Evolutionary conservation across 1,140 invertebrate species (phyloP).

Genomic region (Venturia canescens): DNA sequence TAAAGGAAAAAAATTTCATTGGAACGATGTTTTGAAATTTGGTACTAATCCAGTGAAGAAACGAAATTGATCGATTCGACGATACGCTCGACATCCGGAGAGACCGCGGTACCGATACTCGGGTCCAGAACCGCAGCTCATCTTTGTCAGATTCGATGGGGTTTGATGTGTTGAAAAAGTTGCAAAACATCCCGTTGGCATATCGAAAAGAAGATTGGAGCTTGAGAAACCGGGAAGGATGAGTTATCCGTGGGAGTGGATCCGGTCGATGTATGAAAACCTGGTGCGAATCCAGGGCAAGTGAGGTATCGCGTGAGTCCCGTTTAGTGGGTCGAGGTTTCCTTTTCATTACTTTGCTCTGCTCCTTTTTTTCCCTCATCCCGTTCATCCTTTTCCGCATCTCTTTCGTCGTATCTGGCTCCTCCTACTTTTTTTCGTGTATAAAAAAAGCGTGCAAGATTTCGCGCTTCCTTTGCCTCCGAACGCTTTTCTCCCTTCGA

Average conservation of each 20-base stretch:
- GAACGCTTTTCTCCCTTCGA: too few relatives aligned
- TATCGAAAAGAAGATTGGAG: conserved; percentile 4
- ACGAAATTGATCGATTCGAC: too few relatives aligned
- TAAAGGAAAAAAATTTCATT: too few relatives aligned
- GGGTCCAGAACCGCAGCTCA: neutral
- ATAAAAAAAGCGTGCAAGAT: conserved; percentile 37
- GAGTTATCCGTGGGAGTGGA: conserved; percentile 36
- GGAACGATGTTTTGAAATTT: neutral
- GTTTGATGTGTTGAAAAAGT: conserved; percentile 2
- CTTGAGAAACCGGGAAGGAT: conserved; percentile 30
- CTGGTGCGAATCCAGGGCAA: conserved; percentile 37
- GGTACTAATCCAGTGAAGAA: too few relatives aligned
- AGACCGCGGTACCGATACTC: neutral
- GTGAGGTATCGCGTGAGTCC: conserved; percentile 48
- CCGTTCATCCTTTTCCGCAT: conserved; percentile 17
- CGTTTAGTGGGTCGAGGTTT: conserved; percentile 52
- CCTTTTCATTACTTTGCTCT: conserved; percentile 23
- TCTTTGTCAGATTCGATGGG: neutral
- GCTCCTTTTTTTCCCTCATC: neutral
- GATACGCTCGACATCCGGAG: neutral
- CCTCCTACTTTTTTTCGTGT: conserved; percentile 21
- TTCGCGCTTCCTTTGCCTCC: conserved; percentile 48
- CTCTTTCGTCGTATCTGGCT: conserved; percentile 22
- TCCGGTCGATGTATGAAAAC: conserved; percentile 43
- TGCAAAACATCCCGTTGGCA: conserved; percentile 20